phyloP scores from a whole-genome alignment of 2,797 vertebrate genomes.

The Rhincodon typus region DNA sequence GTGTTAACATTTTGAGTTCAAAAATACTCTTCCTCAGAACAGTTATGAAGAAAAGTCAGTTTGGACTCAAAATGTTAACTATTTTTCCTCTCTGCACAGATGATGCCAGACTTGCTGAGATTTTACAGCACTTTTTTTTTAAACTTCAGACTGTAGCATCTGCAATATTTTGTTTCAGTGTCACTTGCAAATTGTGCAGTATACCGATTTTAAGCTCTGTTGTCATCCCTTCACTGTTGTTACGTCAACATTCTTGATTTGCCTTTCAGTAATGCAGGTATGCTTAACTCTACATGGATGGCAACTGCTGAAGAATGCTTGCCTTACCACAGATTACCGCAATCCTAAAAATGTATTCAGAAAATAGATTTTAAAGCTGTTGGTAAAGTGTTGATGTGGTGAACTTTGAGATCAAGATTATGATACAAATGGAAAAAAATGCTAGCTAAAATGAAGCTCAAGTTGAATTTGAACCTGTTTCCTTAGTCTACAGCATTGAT shows the following conservation, averaged over 20 bases:
- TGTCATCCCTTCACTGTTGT: not conserved
- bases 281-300: not conserved
- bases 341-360: not conserved
- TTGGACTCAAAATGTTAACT: no score
- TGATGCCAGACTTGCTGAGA: no score
- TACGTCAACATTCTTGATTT: not conserved
- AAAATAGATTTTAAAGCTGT: not conserved
- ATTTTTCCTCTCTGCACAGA: no score
- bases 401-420: not conserved
- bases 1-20: no score
- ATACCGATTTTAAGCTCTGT: not conserved
- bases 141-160: no score
- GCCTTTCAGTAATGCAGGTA: not conserved
- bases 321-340: no score
- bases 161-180: no score
- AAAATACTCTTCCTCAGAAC: no score
- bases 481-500: not conserved
- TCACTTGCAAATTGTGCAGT: not conserved
- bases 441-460: not conserved
- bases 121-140: no score
- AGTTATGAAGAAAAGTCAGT: no score
- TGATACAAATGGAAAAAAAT: not conserved
- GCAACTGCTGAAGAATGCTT: not conserved
- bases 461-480: not conserved
- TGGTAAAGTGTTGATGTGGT: not conserved